Evolutionary conservation across 37 sponge, comb jelly and placozoan genomes (phyloP).

Genomic region (Mnemiopsis leidyi): DNA sequence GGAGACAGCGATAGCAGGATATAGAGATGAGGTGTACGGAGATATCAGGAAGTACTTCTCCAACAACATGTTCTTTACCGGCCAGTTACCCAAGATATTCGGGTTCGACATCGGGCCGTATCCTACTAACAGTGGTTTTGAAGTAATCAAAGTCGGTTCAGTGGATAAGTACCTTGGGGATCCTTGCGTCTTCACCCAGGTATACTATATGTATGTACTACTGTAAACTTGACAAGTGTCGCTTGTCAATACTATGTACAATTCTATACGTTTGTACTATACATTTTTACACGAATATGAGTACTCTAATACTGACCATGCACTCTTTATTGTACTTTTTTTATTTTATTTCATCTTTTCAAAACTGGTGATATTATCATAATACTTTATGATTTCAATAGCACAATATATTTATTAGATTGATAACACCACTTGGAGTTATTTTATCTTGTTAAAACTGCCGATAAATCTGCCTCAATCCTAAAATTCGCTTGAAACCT

Average conservation of each 20-base stretch:
- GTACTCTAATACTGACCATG: no score
- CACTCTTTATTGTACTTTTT: no score
- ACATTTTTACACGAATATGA: no score
- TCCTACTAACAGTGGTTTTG: conserved; percentile 32
- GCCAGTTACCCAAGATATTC: conserved; percentile 9
- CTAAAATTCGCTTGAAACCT: no score
- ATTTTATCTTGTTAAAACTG: no score
- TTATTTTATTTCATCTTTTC: neutral
- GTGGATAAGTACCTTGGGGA: neutral
- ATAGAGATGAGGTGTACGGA: neutral
- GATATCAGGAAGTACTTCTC: conserved; percentile 39
- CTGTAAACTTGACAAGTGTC: no score
- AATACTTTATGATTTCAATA: neutral
- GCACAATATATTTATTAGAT: neutral
- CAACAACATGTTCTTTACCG: conserved; percentile 40
- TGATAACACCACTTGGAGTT: no score
- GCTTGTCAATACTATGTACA: no score
- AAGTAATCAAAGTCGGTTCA: conserved; percentile 21
- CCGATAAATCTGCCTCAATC: no score
- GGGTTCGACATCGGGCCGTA: conserved; percentile 27
- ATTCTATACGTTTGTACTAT: no score
- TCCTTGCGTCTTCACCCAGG: conserved; percentile 44
- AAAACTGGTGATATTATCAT: neutral
- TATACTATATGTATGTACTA: no score
- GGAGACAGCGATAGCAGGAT: neutral